Evolutionary conservation across 2,888 invertebrate species (phyloP), one percentile per base, ranked within the genome.

Genomic region (Hirtodrosophila trivittata): DNA sequence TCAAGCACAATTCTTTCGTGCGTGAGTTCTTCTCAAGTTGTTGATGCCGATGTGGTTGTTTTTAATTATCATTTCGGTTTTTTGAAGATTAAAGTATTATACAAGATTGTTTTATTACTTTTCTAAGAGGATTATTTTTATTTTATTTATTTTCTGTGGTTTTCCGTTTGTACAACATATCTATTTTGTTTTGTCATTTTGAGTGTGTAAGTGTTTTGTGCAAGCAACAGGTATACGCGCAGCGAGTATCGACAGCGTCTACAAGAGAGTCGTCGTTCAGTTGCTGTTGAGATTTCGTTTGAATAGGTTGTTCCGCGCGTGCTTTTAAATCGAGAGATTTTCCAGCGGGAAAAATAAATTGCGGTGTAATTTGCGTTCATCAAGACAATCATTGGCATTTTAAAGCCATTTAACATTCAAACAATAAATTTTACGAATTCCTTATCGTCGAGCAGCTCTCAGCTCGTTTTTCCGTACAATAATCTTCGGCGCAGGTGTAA

Each of bases 291-390:
- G 74, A 60, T 58, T 75, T 49, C 59, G 54, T 47, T 58, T 63
- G 45, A 56, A 60, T 64, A 83, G 85, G 83, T 82, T 57, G 63
- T 3, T 37, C 21, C 49, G 69, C 70, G 75, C 46, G 43, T 42
- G 46, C 26, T 43, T 21, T 3, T 43, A 25, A 30, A 16, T 39
- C 18, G 9, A 30, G 10, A 51, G 16, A 28, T 50, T 57, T 73
- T 69, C 54, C 70, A 74, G 84, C 77, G 84, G 70, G 65, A 84
- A 81, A 80, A 56, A 60, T 32, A 47, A 35, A 32, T 30, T 9
- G 1, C 9, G 6, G 9, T 9, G 13, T 12, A 38, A 33, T 18
- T 1, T 33, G 21, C 58, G 12, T 28, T 26, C 13, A 16, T 9
- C 8, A 14, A 42, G 58, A 41, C 37, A 49, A 30, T 30, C 12